Evolutionary conservation across 2,888 invertebrate species (phyloP).

Genomic region (Dascillus cervinus): DNA sequence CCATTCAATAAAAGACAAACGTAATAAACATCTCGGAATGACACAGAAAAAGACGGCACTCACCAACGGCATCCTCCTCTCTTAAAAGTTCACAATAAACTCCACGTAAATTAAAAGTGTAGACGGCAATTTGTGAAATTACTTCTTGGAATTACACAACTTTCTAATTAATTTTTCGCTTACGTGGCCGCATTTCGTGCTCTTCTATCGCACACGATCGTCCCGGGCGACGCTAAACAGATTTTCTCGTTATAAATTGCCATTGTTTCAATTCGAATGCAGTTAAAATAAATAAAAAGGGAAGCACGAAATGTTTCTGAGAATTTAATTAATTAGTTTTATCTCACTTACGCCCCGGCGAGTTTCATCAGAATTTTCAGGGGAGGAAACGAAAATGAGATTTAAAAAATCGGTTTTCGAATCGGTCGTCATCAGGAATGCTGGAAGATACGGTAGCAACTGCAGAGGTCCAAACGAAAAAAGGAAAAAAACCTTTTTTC

Average conservation of each 20-base stretch:
- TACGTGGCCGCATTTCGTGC: background rate
- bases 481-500: background rate
- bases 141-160: constrained; percentile 38
- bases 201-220: background rate
- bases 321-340: constrained; percentile 37
- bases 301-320: constrained; percentile 27
- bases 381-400: too few relatives aligned
- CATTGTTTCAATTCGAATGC: constrained; percentile 11
- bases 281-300: constrained; percentile 18
- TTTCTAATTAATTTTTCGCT: constrained; percentile 17
- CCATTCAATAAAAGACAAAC: too few relatives aligned
- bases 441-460: constrained; percentile 29
- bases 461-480: constrained; percentile 20
- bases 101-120: constrained; percentile 36
- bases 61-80: too few relatives aligned
- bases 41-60: too few relatives aligned
- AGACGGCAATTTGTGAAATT: constrained; percentile 44
- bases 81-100: too few relatives aligned
- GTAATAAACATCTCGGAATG: too few relatives aligned
- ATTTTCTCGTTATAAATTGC: constrained; percentile 13
- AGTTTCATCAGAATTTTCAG: too few relatives aligned
- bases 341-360: too few relatives aligned
- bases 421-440: constrained; percentile 24
- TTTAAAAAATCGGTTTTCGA: background rate
- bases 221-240: constrained; percentile 6